phyloP scores from a whole-genome alignment of 2,797 vertebrate species.

The Paratrypauchen microcephalus region DNA sequence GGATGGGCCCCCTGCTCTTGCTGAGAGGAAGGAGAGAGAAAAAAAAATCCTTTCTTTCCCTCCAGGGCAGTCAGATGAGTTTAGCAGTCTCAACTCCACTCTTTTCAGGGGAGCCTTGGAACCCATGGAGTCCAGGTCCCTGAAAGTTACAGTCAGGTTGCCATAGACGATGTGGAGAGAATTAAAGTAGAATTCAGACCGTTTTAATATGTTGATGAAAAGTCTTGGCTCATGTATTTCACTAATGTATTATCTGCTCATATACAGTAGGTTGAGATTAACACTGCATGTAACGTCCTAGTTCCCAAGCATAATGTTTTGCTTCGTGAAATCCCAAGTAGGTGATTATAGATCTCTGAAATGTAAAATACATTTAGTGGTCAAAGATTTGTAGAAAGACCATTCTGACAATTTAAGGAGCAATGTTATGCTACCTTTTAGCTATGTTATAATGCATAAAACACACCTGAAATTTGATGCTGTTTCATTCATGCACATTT shows the following conservation, averaged over 20 bases:
- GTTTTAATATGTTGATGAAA: not conserved
- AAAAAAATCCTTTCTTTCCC: conserved; percentile 66
- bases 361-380: not conserved
- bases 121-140: conserved; percentile 45
- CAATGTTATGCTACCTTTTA: not conserved
- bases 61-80: conserved; percentile 75
- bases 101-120: conserved; percentile 51
- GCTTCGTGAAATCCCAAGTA: no score
- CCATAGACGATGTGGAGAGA: conserved; percentile 37
- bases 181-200: conserved; percentile 34
- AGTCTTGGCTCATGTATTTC: not conserved
- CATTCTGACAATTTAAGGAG: not conserved
- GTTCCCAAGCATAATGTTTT: no score
- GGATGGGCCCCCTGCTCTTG: conserved; percentile 81
- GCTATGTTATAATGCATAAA: not conserved
- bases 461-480: no score
- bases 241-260: no score
- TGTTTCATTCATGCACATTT: no score
- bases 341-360: not conserved
- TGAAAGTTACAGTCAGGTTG: conserved; percentile 43
- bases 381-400: not conserved
- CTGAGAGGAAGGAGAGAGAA: conserved; percentile 69
- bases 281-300: no score
- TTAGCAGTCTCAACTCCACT: conserved; percentile 70
- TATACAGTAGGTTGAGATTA: no score